Conservation (phyloP, 1,140 invertebrate species). For the Gonioctena quinquepunctata region DNA sequence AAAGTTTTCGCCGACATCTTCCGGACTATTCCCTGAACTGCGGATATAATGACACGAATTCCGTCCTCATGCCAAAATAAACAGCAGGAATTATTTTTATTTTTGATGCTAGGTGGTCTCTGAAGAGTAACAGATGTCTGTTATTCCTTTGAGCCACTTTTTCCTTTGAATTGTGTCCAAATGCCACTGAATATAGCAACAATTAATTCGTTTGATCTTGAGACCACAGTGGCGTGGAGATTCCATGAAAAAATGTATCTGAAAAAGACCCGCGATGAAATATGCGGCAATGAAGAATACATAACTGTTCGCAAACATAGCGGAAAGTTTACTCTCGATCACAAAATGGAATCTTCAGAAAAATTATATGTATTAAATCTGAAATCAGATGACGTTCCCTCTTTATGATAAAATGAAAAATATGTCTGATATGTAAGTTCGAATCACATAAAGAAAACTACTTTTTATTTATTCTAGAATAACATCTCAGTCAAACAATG, state of each 20-base stretch:
- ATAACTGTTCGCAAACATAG: too few relatives aligned
- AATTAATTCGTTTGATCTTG: slow-evolving; percentile 4
- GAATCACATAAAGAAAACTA: too few relatives aligned
- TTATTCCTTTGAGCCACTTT: slow-evolving; percentile 10
- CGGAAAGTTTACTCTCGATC: too few relatives aligned
- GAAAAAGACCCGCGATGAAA: too few relatives aligned
- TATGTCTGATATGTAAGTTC: too few relatives aligned
- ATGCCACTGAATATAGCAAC: slow-evolving; percentile 8
- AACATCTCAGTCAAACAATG: too few relatives aligned
- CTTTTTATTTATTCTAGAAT: too few relatives aligned
- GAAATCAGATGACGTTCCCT: too few relatives aligned
- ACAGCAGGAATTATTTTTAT: neutral
- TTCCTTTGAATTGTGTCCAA: slow-evolving; percentile 12
- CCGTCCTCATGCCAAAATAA: slow-evolving; percentile 8
- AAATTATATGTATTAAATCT: too few relatives aligned
- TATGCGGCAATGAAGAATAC: too few relatives aligned
- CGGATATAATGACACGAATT: neutral
- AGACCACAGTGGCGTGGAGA: neutral
- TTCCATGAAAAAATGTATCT: neutral
- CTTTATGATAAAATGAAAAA: too few relatives aligned
- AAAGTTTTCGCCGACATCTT: neutral
- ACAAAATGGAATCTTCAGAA: too few relatives aligned
- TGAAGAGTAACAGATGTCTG: slow-evolving; percentile 4
- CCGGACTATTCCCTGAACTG: neutral
- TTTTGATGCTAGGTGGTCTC: slow-evolving; percentile 11